Evolutionary conservation across 2,113 vertebrate genomes (phyloP), one percentile per base, ranked within the genome.

Genomic region (Neogobius melanostomus): DNA sequence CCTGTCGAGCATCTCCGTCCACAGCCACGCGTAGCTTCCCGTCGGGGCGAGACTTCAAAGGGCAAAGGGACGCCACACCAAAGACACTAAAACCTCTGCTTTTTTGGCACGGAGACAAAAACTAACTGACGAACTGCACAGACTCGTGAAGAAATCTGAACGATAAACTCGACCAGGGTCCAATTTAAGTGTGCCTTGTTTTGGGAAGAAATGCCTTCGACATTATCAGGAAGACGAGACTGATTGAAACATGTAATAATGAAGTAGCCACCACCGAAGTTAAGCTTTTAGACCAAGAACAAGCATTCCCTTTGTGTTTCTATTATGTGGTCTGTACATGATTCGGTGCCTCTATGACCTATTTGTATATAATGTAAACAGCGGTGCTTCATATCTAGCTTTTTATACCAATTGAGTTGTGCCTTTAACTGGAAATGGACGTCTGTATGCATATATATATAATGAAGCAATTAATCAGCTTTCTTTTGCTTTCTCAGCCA

Each of bases 1-100:
- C 89, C 95, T 99, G 81, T 98, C 96, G 54, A 93, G 93, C 91
- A 94, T 95, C 88, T 94, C 85, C 49, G 91, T 94, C 80, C 94
- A 95, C 78, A 92, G 89, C 83, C 90, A 91, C 0, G 87, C 91
- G 1, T 93, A 92, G 85, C 69, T 83, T 82, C 71, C 71, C 11
- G 5, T 48, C 64, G 11, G 6, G 9, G 8, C 14, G 11, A 42
- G 9, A 66, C 62, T 68, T 59, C 59, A 65, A 61, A 61, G 56
- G 56, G 46, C 52, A 36, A 76, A 74, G 69, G 66, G 8, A 77
- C 64, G 15, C 43, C 28, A 62, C 7, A 70, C 69, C 43, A 21
- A 65, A 59, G 71, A 71, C 75, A 65, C 60, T 36, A 1, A 46
- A 59, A 61, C 76, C 69, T 21, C 12, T 59, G 28, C 56, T 28